Evolutionary conservation across 2,113 vertebrate species (phyloP), one percentile per base, ranked within the genome.

Genomic region (Perca fluviatilis): DNA sequence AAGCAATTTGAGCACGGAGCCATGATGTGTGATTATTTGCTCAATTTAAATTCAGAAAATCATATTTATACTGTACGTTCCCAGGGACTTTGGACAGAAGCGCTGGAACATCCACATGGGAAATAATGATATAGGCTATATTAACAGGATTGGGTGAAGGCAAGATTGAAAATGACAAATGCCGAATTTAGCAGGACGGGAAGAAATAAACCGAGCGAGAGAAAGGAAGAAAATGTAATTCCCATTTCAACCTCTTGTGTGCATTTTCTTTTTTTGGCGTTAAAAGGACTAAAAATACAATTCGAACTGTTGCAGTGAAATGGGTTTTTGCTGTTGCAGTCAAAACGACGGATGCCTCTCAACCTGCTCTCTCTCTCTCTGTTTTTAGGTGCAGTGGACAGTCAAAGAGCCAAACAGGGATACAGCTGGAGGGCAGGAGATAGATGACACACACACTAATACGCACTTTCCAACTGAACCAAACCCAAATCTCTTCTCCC

Each of bases 311-410:
- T 68, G 63, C 30, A 15, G 27, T 50, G 23, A 61, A 58, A 74
- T 70, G 19, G 53, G 3, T 49, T 76, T 80, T 36, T 65, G 51
- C 57, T 84, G 77, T 64, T 62, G 21, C 69, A 50, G 56, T 65
- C 58, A 53, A 16, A 76, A 76, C 71, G 61, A 54, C 56, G 43
- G 54, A 63, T 6, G 7, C 3, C 68, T 73, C 66, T 83, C 49
- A 67, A 71, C 46, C 54, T 23, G 69, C 63, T 49, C n/a, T 40
- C 43, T 49, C 21, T 3, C 7, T 67, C 40, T 77, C 70, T 79
- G 47, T 54, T 61, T 71, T 6, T 65, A 71, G 67, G 30, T 46
- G 62, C 33, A 73, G 68, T 14, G 19, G 62, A 74, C 46, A 13
- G 36, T 56, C 64, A 25, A 14, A 25, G 72, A 75, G 64, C 25